Percentiles rank a stretch among this genome's conserved stretches.
Evolutionary conservation across 2,113 vertebrate genomes (phyloP).

Genomic region (Craseonycteris thonglongyai): DNA sequence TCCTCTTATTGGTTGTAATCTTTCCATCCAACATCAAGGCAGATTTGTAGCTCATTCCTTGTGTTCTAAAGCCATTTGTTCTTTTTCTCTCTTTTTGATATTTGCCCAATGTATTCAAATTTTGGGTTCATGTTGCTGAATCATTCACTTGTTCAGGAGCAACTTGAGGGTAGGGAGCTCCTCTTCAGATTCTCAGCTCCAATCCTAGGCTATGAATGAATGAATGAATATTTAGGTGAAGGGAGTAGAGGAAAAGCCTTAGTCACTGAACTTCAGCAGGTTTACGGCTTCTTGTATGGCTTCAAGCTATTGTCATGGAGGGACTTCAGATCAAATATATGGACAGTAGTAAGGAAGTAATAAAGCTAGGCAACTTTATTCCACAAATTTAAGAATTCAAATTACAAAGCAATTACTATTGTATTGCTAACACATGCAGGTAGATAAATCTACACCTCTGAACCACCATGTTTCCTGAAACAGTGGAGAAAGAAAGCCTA

Average conservation of each 20-base stretch:
- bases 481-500: not conserved
- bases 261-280: not conserved
- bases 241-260: not conserved
- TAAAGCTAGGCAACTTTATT: not conserved
- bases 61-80: not conserved
- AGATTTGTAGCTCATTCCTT: not conserved
- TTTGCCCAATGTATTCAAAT: not conserved
- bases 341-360: not conserved
- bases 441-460: not conserved
- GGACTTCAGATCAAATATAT: not conserved
- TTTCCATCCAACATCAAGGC: not conserved
- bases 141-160: not conserved
- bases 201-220: not conserved
- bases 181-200: not conserved
- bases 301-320: not conserved
- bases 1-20: not conserved
- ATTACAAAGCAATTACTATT: too few relatives aligned
- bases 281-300: not conserved
- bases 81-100: not conserved
- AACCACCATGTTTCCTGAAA: not conserved
- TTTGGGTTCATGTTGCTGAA: not conserved
- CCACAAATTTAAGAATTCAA: too few relatives aligned
- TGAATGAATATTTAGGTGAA: not conserved
- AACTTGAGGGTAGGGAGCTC: not conserved
- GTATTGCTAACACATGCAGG: not conserved